Conservation (phyloP, 30 jellyfish, hydroid and myxozoan species). For the Phacellophora camtschatica region DNA sequence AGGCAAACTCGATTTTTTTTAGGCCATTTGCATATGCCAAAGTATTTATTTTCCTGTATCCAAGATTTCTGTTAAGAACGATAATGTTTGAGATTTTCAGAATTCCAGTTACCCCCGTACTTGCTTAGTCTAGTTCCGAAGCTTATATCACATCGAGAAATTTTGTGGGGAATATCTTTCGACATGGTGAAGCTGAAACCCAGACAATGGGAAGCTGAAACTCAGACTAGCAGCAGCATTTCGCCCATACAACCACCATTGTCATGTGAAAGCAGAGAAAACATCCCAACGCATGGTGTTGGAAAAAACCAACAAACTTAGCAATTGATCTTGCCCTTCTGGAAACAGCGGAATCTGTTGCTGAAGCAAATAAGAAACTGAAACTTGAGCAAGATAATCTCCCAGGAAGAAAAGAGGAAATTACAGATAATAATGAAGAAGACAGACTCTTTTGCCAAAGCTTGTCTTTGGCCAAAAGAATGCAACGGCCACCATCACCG, state of each 20-base stretch:
- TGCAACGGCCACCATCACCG: conserved; percentile 1
- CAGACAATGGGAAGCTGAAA: neutral
- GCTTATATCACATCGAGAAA: too few relatives aligned
- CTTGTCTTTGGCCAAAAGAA: conserved; percentile 32
- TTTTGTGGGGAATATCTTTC: too few relatives aligned
- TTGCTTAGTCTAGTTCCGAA: too few relatives aligned
- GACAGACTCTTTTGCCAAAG: conserved; percentile 10
- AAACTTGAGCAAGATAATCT: neutral
- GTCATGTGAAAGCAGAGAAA: neutral
- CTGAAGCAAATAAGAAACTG: conserved; percentile 8
- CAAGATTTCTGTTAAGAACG: too few relatives aligned
- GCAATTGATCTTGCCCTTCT: conserved; percentile 15
- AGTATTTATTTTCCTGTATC: too few relatives aligned
- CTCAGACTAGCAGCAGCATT: neutral
- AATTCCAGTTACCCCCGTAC: too few relatives aligned
- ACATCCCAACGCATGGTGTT: neutral
- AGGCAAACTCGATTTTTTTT: too few relatives aligned
- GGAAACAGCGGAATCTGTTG: conserved; percentile 19
- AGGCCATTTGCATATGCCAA: too few relatives aligned
- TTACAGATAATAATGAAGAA: neutral
- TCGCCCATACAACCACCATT: neutral
- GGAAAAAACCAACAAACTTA: neutral
- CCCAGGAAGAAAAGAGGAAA: neutral
- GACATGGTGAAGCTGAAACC: too few relatives aligned
- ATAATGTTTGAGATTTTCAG: too few relatives aligned